These are phyloP conservation scores for Upupa epops DNA, from an alignment of 2,113 vertebrate species.

Conservation along the genomic window DNA sequence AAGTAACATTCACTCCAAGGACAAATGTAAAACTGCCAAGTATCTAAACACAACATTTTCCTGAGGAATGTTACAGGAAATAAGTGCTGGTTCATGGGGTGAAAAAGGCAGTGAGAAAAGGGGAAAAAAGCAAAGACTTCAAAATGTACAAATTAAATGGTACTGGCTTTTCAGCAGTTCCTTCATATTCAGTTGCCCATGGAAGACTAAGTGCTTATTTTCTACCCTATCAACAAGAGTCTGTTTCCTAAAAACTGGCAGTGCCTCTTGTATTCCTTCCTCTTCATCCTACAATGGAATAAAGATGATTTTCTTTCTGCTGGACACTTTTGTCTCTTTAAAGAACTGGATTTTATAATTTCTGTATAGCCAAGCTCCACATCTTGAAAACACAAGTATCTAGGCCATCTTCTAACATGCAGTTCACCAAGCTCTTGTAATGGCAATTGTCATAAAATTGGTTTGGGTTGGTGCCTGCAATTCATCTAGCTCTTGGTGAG, in stretches of 20 bases:
- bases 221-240: background rate
- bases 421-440: background rate
- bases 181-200: background rate
- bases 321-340: background rate
- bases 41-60: constrained; percentile 11
- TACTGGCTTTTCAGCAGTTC: background rate
- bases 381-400: background rate
- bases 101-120: fast-evolving
- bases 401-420: background rate
- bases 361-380: background rate
- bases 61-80: background rate
- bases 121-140: background rate
- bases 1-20: background rate
- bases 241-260: background rate
- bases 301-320: background rate
- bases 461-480: no score
- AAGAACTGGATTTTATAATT: background rate
- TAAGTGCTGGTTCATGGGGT: background rate
- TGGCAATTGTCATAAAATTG: no score
- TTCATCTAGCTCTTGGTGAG: no score
- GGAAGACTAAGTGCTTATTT: background rate
- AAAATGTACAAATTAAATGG: background rate
- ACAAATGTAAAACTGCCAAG: background rate
- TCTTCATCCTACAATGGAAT: background rate
- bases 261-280: background rate